Conservation (phyloP, 2,113 vertebrate species). For the Echinops telfairi region DNA sequence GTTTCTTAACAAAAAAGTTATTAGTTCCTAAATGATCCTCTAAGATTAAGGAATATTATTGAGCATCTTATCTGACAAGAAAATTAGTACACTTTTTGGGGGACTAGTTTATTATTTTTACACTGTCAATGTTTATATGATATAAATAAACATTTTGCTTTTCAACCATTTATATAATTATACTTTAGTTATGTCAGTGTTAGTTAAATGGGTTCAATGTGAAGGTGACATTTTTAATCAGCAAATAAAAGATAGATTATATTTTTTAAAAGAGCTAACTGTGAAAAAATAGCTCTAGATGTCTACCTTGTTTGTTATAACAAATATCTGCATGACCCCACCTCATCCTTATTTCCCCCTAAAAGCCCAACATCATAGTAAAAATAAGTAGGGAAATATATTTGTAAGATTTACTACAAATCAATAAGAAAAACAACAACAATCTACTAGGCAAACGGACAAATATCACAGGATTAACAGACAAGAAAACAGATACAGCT, state of each 20-base stretch:
- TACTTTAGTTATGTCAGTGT: conserved; percentile 20
- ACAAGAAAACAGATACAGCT: too few species aligned
- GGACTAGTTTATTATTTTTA: conserved; percentile 41
- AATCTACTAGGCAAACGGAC: not conserved
- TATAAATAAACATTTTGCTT: not conserved
- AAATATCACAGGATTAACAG: too few species aligned
- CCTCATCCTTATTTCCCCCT: too few species aligned
- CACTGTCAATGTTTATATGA: not conserved
- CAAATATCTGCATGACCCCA: not conserved
- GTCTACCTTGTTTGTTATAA: not conserved
- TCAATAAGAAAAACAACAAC: not conserved
- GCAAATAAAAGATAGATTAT: conserved; percentile 32
- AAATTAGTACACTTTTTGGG: conserved; percentile 16
- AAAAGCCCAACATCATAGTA: not conserved
- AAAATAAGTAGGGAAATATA: not conserved
- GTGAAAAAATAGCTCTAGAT: not conserved
- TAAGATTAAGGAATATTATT: conserved; percentile 29
- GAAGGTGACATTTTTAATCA: conserved; percentile 44
- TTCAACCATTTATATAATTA: conserved; percentile 28
- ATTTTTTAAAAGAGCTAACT: not conserved
- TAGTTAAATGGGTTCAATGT: conserved; percentile 46
- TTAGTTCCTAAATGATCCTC: not conserved
- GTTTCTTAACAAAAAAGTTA: conserved; percentile 50
- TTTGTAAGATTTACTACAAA: not conserved
- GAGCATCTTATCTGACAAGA: not conserved